Percentiles rank a stretch among this genome's conserved stretches.
These are phyloP conservation scores for Eospalax fontanierii DNA, from an alignment of 2,797 vertebrate species.

Conservation along the genomic window DNA sequence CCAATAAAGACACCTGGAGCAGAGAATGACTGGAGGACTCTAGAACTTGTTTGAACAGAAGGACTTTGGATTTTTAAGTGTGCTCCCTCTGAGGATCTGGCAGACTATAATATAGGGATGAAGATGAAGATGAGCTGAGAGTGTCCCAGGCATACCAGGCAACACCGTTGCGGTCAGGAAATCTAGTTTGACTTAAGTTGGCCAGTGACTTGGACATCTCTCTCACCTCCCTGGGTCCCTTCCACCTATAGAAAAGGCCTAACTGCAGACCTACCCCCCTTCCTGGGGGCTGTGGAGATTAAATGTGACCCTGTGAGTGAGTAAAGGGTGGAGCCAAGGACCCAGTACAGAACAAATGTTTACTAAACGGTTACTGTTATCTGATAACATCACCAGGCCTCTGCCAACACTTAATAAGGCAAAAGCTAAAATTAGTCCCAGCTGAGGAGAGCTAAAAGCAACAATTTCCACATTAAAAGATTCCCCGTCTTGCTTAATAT, in stretches of 20 bases:
- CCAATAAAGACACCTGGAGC: not conserved
- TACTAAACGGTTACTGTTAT: fast-evolving
- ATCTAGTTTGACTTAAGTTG: fast-evolving
- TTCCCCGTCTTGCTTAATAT: not conserved
- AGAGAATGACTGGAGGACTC: not conserved
- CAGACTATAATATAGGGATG: not conserved
- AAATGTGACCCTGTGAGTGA: fast-evolving
- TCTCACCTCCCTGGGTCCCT: not conserved
- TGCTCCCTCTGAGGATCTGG: not conserved
- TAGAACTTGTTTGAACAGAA: not conserved
- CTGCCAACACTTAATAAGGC: conserved; percentile 52
- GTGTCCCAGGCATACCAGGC: fast-evolving
- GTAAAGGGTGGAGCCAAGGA: not conserved
- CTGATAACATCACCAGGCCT: not conserved
- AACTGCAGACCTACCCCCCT: not conserved
- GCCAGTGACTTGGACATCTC: not conserved
- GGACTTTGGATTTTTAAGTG: not conserved
- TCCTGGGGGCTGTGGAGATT: not conserved
- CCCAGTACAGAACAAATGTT: not conserved
- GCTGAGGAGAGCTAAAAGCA: not conserved
- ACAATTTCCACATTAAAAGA: conserved; percentile 48
- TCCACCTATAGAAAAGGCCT: not conserved
- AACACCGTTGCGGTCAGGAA: not conserved
- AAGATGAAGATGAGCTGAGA: fast-evolving
- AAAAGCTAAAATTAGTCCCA: conserved; percentile 61